A percentile compares a stretch with the other conserved stretches of the same genome.
phyloP scores from a whole-genome alignment of 1,140 invertebrate genomes.

The Papilio aristodemus region DNA sequence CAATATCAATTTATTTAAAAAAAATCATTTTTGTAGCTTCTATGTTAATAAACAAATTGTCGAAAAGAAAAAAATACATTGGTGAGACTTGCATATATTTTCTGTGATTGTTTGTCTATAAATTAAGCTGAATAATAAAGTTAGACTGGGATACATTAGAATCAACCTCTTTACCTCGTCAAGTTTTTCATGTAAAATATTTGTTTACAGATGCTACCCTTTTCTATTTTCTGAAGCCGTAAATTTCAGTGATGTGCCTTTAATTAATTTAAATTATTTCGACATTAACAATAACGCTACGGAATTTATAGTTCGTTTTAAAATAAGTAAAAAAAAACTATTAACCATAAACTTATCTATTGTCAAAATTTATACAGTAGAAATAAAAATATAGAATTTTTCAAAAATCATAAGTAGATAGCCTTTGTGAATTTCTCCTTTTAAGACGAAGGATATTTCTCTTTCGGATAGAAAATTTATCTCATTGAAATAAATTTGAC shows the following conservation, averaged over 20 bases:
- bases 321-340: constrained; percentile 58
- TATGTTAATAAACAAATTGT: too few relatives aligned
- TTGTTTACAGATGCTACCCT: neutral
- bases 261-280: constrained; percentile 34
- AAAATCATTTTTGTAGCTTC: too few relatives aligned
- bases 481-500: constrained; percentile 54
- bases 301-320: constrained; percentile 68
- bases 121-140: neutral
- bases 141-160: neutral
- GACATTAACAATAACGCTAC: constrained; percentile 55
- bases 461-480: constrained; percentile 54
- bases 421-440: constrained; percentile 52
- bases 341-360: constrained; percentile 54
- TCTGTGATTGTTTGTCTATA: neutral
- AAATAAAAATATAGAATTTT: constrained; percentile 61
- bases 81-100: too few relatives aligned
- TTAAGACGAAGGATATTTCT: constrained; percentile 41
- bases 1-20: too few relatives aligned
- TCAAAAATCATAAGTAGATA: constrained; percentile 66
- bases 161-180: constrained; percentile 24
- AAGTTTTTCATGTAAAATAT: neutral
- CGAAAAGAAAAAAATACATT: too few relatives aligned
- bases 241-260: constrained; percentile 15
- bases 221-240: constrained; percentile 1
- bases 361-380: constrained; percentile 72